Evolutionary conservation across 2,888 invertebrate genomes (phyloP).

Genomic region (Meteorus colon): DNA sequence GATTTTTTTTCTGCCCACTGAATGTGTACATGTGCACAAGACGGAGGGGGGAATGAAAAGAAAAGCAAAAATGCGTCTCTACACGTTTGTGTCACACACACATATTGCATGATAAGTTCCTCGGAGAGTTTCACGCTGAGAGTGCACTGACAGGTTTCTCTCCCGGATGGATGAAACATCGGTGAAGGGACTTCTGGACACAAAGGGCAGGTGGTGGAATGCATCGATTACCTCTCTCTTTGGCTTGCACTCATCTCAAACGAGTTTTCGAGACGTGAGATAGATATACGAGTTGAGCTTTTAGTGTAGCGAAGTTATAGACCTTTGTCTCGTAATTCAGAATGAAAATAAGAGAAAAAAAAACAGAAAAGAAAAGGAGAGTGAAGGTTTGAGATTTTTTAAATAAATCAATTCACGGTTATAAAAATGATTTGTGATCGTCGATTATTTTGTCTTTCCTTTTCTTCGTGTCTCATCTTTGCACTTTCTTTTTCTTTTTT

Average conservation of each 20-base stretch:
- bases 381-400: not conserved
- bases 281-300: slow-evolving; percentile 7
- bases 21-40: not conserved
- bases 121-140: slow-evolving; percentile 3
- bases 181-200: slow-evolving; percentile 40
- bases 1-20: slow-evolving; percentile 5
- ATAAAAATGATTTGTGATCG: not conserved
- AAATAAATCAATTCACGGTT: not conserved
- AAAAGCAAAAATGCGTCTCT: not conserved
- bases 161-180: slow-evolving; percentile 12
- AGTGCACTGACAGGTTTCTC: slow-evolving; percentile 44
- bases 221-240: slow-evolving; percentile 59
- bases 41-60: not conserved
- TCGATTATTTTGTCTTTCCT: not conserved
- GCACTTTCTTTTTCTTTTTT: not conserved
- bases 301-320: slow-evolving; percentile 12
- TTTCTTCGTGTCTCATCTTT: not conserved
- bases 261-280: slow-evolving; percentile 21
- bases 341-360: not conserved
- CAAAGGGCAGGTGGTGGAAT: slow-evolving; percentile 69
- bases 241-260: slow-evolving; percentile 16
- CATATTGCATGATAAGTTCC: slow-evolving; percentile 6
- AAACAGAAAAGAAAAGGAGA: not conserved
- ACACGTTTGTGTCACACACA: slow-evolving; percentile 2
- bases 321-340: slow-evolving; percentile 18